phyloP scores from a whole-genome alignment of 2,888 invertebrate genomes.

The Agrotis exclamationis region DNA sequence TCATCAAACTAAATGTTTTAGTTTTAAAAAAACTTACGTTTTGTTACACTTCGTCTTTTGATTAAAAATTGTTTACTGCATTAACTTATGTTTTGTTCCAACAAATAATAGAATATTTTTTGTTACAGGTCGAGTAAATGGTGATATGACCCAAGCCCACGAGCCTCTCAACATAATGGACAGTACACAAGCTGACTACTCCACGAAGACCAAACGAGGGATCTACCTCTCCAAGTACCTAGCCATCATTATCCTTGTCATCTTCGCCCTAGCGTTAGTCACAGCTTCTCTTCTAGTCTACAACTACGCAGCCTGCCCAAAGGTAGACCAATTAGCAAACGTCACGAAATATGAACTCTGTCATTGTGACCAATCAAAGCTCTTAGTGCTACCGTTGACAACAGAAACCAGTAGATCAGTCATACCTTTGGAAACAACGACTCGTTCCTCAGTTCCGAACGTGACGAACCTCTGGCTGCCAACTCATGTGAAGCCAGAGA shows the following conservation, averaged over 20 bases:
- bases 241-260: conserved; percentile 91
- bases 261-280: conserved; percentile 92
- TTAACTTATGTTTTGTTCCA: too few relatives aligned
- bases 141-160: conserved; percentile 87
- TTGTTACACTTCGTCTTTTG: neutral
- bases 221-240: conserved; percentile 93
- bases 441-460: conserved; percentile 58
- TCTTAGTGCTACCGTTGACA: conserved; percentile 83
- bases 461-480: conserved; percentile 93
- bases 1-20: too few relatives aligned
- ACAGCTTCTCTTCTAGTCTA: conserved; percentile 95
- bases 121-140: conserved; percentile 85
- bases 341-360: conserved; percentile 86
- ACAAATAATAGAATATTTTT: conserved; percentile 2
- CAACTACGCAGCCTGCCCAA: conserved; percentile 93
- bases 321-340: conserved; percentile 85
- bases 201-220: conserved; percentile 91
- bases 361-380: conserved; percentile 85
- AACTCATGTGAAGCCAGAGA: conserved; percentile 92
- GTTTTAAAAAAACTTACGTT: too few relatives aligned
- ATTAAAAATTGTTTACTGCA: too few relatives aligned
- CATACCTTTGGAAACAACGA: conserved; percentile 79
- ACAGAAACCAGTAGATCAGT: conserved; percentile 84
- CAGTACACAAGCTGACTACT: conserved; percentile 92
- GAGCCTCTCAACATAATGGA: conserved; percentile 92